Base-by-base conservation (phyloP, 2,888 invertebrate genomes). In the Endotricha flammealis region DNA sequence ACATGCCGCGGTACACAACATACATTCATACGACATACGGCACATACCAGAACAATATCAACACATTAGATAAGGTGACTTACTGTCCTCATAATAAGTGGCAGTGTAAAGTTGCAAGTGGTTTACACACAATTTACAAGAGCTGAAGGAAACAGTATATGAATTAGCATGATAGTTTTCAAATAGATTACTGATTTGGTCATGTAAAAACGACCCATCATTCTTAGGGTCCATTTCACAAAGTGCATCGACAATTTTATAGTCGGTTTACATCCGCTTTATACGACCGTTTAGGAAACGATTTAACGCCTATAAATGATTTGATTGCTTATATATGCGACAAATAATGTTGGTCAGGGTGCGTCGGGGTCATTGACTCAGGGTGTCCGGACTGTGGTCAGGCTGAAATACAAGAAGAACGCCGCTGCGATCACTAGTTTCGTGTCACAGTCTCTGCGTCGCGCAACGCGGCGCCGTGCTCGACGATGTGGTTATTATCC, bases 301-400 rank as follows among this genome's bases (percentile, higher is more conserved):
- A 70, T 76, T 76, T 73, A 74, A 77, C 72, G 76, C 66, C 73
- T 73, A 65, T 75, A 75, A 76, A 77, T 61, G 64, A 61, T 57
- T 69, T 66, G 68, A 73, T 69, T 72, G 44, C 49, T 34, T 48
- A 39, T 48, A 43, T 43, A 46, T 55, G 65, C 59, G 68, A 73
- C 70, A 70, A 67, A 71, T 68, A 66, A 66, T 74, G 61, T 64
- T 68, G 64, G 62, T 57, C 63, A 67, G 64, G 69, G 67, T 59
- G 58, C 57, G 62, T 55, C 52, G 57, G 58, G 79, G 75, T 80
- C 79, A 64, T 62, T 72, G 78, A 74, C 80, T 69, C 65, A 50
- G 56, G 60, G 51, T 63, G 65, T 52, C 53, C 58, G 56, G 53
- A 57, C 45, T 79, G 79, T 65, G 81, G 77, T 79, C 64, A 24